Conservation (phyloP, 2,113 vertebrate genomes). For the Apistogramma diplotaenia region DNA sequence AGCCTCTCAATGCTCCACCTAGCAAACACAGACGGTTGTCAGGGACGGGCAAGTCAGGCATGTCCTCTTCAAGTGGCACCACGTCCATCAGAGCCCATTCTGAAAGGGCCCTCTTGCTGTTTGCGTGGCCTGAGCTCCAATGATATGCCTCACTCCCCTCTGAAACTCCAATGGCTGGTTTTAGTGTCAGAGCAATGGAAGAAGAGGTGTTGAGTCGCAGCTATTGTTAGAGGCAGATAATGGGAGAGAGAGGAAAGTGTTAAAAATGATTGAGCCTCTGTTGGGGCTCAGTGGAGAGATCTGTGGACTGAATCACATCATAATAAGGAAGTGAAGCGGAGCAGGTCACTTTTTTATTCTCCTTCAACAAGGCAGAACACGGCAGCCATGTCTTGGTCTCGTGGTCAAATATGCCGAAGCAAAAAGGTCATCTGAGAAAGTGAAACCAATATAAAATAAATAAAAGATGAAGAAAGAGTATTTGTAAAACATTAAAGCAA, state of each 20-base stretch:
- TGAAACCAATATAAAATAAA: slow-evolving; percentile 3
- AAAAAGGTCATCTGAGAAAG: slow-evolving; percentile 35
- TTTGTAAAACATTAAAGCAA: background rate
- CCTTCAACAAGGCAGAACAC: slow-evolving; percentile 67
- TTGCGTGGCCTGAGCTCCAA: slow-evolving; percentile 80
- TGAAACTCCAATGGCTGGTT: slow-evolving; percentile 77
- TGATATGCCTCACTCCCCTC: slow-evolving; percentile 82
- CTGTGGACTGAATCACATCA: slow-evolving; percentile 80
- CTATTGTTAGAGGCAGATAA: slow-evolving; percentile 73
- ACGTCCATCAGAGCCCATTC: slow-evolving; percentile 78
- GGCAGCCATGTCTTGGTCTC: slow-evolving; percentile 67
- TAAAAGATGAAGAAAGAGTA: background rate
- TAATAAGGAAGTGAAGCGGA: slow-evolving; percentile 77
- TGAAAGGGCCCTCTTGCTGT: slow-evolving; percentile 81
- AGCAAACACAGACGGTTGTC: slow-evolving; percentile 88
- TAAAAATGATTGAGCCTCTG: slow-evolving; percentile 79
- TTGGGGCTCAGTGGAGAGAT: slow-evolving; percentile 73
- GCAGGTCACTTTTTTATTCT: slow-evolving; percentile 67
- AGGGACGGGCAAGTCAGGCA: slow-evolving; percentile 90
- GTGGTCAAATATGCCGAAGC: slow-evolving; percentile 64
- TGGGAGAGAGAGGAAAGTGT: slow-evolving; percentile 72
- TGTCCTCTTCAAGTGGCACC: slow-evolving; percentile 85
- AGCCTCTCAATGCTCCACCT: slow-evolving; percentile 82
- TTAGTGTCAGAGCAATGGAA: slow-evolving; percentile 69
- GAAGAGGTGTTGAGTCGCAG: slow-evolving; percentile 70